A percentile compares a stretch with the other conserved stretches of the same genome.
phyloP scores from a whole-genome alignment of 2,888 invertebrate species.

The Glyphotaelius pellucidus region DNA sequence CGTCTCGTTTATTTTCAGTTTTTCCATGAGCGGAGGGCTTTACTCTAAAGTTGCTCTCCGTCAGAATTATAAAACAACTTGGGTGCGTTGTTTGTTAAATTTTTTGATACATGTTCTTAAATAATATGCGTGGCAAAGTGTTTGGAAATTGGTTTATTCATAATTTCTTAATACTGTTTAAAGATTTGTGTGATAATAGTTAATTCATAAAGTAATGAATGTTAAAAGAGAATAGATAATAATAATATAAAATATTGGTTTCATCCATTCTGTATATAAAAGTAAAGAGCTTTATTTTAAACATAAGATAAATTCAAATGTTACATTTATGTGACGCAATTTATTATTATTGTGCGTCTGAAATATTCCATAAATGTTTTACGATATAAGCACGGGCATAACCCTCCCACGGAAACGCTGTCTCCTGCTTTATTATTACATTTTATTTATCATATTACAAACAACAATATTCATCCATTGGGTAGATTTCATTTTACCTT shows the following conservation, averaged over 20 bases:
- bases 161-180: conserved; percentile 17
- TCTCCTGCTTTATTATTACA: background rate
- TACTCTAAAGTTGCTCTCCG: background rate
- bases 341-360: conserved; percentile 58
- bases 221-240: conserved; percentile 36
- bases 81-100: background rate
- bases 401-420: background rate
- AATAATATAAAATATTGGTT: conserved; percentile 47
- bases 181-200: conserved; percentile 57
- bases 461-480: background rate
- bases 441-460: background rate
- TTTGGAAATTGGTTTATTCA: background rate
- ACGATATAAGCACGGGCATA: conserved; percentile 54
- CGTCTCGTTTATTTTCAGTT: too few species aligned
- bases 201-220: conserved; percentile 46
- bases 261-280: conserved; percentile 55
- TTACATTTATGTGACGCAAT: conserved; percentile 61
- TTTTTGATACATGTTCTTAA: background rate
- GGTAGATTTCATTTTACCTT: background rate
- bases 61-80: background rate
- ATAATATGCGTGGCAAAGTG: background rate
- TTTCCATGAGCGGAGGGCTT: too few species aligned
- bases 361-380: conserved; percentile 66
- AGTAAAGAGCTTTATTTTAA: conserved; percentile 64
- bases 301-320: conserved; percentile 49